Percentiles rank a stretch among this genome's conserved stretches.
These are phyloP conservation scores for Anarsia innoxiella DNA, from an alignment of 2,888 invertebrate species.

Conservation along the genomic window DNA sequence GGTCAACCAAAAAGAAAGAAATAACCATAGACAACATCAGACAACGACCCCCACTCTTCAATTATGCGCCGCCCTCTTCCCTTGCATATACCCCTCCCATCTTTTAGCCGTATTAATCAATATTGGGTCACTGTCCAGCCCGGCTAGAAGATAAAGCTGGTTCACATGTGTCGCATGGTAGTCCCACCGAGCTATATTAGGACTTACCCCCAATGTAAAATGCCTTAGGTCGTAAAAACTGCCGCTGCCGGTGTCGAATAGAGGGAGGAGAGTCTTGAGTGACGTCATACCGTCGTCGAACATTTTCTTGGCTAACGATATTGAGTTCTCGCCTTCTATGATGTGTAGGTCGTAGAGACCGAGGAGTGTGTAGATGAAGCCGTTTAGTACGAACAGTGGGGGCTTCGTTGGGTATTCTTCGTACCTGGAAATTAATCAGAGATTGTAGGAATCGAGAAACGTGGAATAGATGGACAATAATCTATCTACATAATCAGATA, in stretches of 20 bases:
- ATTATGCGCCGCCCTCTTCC: slow-evolving; percentile 95
- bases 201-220: slow-evolving; percentile 89
- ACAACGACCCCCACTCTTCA: slow-evolving; percentile 52
- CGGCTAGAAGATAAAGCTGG: slow-evolving; percentile 90
- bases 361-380: slow-evolving; percentile 97
- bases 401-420: slow-evolving; percentile 99
- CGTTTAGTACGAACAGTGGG: slow-evolving; percentile 96
- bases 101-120: slow-evolving; percentile 89
- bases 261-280: slow-evolving; percentile 88
- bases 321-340: slow-evolving; percentile 81
- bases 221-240: slow-evolving; percentile 97
- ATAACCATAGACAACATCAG: too few species aligned
- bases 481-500: too few species aligned
- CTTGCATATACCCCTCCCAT: slow-evolving; percentile 97
- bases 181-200: slow-evolving; percentile 98
- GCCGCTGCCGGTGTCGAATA: slow-evolving; percentile 97
- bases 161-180: slow-evolving; percentile 99
- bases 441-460: too few species aligned
- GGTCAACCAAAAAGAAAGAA: too few species aligned
- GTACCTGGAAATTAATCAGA: slow-evolving; percentile 80
- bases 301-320: slow-evolving; percentile 82
- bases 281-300: slow-evolving; percentile 91
- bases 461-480: too few species aligned
- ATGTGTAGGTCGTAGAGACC: slow-evolving; percentile 96
- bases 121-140: slow-evolving; percentile 88